phyloP scores from a whole-genome alignment of 2,888 invertebrate genomes.

The Galeopsomyia nigrocyanea region DNA sequence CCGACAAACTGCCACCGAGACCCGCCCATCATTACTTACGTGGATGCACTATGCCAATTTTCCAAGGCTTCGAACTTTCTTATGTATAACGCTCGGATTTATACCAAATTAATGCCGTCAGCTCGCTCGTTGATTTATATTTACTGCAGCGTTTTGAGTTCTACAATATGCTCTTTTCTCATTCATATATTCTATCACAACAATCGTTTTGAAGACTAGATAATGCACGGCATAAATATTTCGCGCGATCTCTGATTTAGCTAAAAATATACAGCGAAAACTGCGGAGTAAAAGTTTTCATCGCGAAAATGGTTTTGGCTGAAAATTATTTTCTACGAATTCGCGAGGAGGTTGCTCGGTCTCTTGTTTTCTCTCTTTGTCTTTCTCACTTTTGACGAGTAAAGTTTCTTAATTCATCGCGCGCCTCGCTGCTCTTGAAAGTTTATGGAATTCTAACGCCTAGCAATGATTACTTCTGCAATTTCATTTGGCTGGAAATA shows the following conservation, averaged over 20 bases:
- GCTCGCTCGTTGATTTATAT: background rate
- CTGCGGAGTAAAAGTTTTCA: too few species aligned
- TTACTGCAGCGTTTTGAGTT: background rate
- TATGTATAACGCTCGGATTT: background rate
- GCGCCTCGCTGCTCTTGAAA: conserved; percentile 45
- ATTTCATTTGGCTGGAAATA: conserved; percentile 29
- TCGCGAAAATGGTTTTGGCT: conserved; percentile 50
- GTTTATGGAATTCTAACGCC: conserved; percentile 45
- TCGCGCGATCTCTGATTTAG: too few species aligned
- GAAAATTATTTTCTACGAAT: conserved; percentile 56
- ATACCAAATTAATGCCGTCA: background rate
- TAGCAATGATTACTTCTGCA: conserved; percentile 31
- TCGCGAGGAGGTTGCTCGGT: conserved; percentile 42
- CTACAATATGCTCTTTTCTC: too few species aligned
- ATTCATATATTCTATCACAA: too few species aligned
- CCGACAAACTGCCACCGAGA: background rate
- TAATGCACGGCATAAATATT: too few species aligned
- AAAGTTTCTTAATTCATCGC: conserved; percentile 60
- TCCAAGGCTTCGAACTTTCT: conserved; percentile 22
- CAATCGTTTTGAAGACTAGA: too few species aligned
- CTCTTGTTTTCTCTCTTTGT: conserved; percentile 14
- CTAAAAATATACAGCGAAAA: too few species aligned
- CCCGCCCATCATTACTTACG: conserved; percentile 31
- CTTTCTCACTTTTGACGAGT: conserved; percentile 8
- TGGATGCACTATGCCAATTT: conserved; percentile 37